Evolutionary conservation across 2,888 invertebrate genomes (phyloP), one percentile per base, ranked within the genome.

Genomic region (Leptura quadrifasciata): DNA sequence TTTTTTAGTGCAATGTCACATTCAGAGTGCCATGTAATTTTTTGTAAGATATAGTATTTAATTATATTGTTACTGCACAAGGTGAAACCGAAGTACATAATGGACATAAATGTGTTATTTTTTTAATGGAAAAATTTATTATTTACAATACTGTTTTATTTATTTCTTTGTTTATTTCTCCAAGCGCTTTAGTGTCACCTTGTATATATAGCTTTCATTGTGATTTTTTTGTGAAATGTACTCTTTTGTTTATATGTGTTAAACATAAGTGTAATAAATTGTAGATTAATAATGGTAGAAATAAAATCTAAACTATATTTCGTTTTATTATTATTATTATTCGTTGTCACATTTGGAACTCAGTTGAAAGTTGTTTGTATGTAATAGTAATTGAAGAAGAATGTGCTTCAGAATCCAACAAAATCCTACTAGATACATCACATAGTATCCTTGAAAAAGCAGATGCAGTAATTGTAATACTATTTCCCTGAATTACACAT

Each of bases 141-240:
- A n/a, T 47, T 47, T 47, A n/a, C n/a, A 47, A 47, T 47, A 47
- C n/a, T n/a, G 47, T 47, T n/a, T 47, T n/a, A 47, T 47, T 47
- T 47, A n/a, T 47, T n/a, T 47, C n/a, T 0, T 47, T 47, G n/a
- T 47, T n/a, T 47, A 47, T 47, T 39, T 15, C 47, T 47, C 47
- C 5, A 15, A 10, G 2, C 3, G 5, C 47, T 47, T 47, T 47
- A 47, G 47, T 47, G 15, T 47, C 47, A 47, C 47, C 47, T 47
- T 47, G 47, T 47, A 47, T 47, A 47, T 47, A 15, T n/a, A 47
- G 47, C 47, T 47, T 47, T 39, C 12, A n/a, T n/a, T 47, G 47
- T 47, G 47, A 47, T 47, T 47, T 47, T n/a, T 47, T 47, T 47
- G 47, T 47, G 47, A 47, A 47, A 47, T 15, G 5, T 47, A n/a